Evolutionary conservation across 2,888 invertebrate genomes (phyloP).

Genomic region (Stegana nigrithorax): DNA sequence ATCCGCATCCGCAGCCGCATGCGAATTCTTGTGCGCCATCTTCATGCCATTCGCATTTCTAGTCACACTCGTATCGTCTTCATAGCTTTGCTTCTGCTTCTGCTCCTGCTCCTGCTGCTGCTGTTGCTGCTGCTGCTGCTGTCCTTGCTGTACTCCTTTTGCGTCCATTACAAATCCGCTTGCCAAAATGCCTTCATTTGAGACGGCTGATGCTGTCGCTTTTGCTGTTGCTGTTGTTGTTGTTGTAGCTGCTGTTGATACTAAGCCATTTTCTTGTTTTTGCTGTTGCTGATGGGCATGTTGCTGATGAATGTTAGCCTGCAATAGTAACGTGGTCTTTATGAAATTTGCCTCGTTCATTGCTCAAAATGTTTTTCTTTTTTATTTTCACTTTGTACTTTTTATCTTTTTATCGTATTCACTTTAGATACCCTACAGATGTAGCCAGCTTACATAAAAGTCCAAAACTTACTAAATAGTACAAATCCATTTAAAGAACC

Average conservation of each 20-base stretch:
- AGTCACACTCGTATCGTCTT: too few species aligned
- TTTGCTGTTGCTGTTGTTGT: not conserved
- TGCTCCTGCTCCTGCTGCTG: too few species aligned
- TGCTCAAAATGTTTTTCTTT: not conserved
- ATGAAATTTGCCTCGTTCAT: not conserved
- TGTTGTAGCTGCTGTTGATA: not conserved
- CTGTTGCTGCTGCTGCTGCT: constrained; percentile 25
- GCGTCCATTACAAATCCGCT: constrained; percentile 2
- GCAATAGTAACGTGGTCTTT: constrained; percentile 16
- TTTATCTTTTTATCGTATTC: too few species aligned
- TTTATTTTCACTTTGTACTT: not conserved
- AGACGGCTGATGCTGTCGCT: not conserved
- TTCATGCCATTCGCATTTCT: too few species aligned
- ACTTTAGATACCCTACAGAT: too few species aligned
- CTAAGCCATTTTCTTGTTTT: not conserved
- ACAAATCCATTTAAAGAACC: too few species aligned
- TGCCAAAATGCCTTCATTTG: constrained; percentile 10
- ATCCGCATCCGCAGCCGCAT: too few species aligned
- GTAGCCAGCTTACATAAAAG: too few species aligned
- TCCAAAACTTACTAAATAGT: too few species aligned
- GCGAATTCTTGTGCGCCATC: too few species aligned
- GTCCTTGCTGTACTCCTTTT: not conserved
- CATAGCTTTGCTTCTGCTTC: too few species aligned
- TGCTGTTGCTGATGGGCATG: not conserved
- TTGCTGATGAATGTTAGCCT: constrained; percentile 2